Evolutionary conservation across 2,888 invertebrate species (phyloP), one percentile per base, ranked within the genome.

Genomic region (Amphipyra tragopoginis): DNA sequence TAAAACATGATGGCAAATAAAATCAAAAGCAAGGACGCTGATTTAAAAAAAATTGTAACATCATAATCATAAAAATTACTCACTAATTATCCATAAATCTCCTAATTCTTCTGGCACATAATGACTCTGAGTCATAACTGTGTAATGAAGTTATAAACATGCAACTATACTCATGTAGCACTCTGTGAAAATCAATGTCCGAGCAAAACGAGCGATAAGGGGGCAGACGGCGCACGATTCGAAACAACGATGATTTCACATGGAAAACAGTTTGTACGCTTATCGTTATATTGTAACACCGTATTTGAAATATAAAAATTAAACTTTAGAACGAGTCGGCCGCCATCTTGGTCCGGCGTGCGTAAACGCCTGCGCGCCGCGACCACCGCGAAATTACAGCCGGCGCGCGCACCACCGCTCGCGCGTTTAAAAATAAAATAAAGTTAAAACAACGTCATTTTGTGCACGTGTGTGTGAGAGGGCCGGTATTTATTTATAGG

Each of bases 351-450:
- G 83, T 85, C 83, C 81, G 88, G 89, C 90, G 87, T 90, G 93
- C 93, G 92, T 92, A 90, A 90, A 93, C 94, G 93, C 92, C 92
- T 93, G 90, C 92, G 92, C 93, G 90, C 90, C 86, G 90, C 93
- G 92, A 92, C 87, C 90, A 91, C 89, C 93, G 94, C 94, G 93
- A 94, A 94, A 93, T 94, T 94, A 94, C 93, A 93, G 89, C 85
- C 91, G 75, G 91, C 86, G 88, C 87, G 90, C 87, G 85, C 86
- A 86, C 90, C 84, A 83, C 89, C 89, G 90, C 90, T 88, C 84
- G 89, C 89, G 86, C 85, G 93, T 90, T 92, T 93, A 94, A 94
- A 94, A 94, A 94, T 94, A 94, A 94, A 94, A 93, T 94, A 94
- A 93, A 94, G 90, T 91, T 93, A 93, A 93, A 93, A 93, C 93